Evolutionary conservation across 1,140 invertebrate species (phyloP).

Genomic region (Dendroctonus valens): DNA sequence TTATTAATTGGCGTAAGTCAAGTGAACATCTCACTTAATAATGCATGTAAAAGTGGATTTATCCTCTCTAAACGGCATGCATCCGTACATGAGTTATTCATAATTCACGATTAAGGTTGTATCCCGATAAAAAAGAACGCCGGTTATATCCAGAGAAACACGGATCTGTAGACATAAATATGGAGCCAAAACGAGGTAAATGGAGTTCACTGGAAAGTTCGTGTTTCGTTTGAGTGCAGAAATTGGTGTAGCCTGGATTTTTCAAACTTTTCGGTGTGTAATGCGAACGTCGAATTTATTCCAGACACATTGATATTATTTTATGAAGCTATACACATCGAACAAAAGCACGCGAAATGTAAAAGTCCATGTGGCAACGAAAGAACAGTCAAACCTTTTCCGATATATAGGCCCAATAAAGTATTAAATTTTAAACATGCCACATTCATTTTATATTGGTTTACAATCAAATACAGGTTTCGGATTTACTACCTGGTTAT

Average conservation of each 20-base stretch:
- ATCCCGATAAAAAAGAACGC: slow-evolving; percentile 1
- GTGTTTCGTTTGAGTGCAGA: background rate
- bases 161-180: slow-evolving; percentile 2
- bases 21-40: background rate
- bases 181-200: slow-evolving; percentile 1
- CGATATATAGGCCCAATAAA: slow-evolving; percentile 1
- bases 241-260: background rate
- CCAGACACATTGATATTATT: background rate
- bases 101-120: background rate
- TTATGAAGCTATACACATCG: background rate
- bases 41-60: background rate
- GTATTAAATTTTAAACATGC: slow-evolving; percentile 1
- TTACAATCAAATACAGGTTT: background rate
- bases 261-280: background rate
- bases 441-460: background rate
- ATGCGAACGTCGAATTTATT: background rate
- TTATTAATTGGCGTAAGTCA: too few species aligned
- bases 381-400: background rate
- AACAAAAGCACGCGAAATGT: background rate
- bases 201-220: background rate
- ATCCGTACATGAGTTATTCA: background rate
- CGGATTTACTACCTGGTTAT: background rate
- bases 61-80: background rate
- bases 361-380: background rate
- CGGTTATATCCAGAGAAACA: background rate